Evolutionary conservation across 2,113 vertebrate species (phyloP).

Genomic region (Tragelaphus imberbis): DNA sequence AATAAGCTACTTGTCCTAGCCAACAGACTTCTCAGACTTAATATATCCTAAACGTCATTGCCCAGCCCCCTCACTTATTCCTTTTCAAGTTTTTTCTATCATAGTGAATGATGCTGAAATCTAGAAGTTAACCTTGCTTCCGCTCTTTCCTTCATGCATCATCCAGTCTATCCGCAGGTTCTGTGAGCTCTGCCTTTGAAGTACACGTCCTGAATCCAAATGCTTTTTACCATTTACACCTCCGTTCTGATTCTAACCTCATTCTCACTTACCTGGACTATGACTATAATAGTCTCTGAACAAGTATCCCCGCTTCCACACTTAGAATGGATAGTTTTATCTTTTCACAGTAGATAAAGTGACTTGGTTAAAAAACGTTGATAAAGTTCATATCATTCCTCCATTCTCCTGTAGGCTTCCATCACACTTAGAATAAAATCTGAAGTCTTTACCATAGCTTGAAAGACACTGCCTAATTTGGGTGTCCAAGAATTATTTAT

Average conservation of each 20-base stretch:
- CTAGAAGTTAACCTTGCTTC: neutral
- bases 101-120: neutral
- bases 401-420: neutral
- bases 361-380: neutral
- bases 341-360: neutral
- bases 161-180: neutral
- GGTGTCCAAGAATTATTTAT: neutral
- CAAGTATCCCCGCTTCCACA: neutral
- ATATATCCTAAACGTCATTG: neutral
- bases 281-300: neutral
- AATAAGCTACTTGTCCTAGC: neutral
- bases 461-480: neutral
- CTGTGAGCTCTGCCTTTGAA: neutral
- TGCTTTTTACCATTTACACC: neutral
- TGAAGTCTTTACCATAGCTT: neutral
- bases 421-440: neutral
- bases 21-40: neutral
- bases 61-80: rapidly evolving
- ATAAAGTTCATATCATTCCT: neutral
- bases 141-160: neutral
- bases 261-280: neutral
- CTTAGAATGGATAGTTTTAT: neutral
- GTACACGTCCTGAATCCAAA: neutral
- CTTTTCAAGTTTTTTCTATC: neutral
- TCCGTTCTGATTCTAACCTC: neutral